Evolutionary conservation across 2,888 invertebrate species (phyloP).

Genomic region (Hartigia nigra): DNA sequence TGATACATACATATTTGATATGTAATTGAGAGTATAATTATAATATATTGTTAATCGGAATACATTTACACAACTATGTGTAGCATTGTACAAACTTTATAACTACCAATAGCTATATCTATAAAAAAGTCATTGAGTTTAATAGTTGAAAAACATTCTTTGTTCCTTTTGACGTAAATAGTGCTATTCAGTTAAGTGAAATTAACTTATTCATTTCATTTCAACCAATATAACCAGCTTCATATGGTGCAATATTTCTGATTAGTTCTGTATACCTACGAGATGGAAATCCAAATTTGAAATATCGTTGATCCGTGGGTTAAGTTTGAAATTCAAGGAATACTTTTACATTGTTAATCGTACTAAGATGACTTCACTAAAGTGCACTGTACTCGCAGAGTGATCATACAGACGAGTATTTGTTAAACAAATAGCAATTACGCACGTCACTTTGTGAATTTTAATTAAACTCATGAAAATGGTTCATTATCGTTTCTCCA

Average conservation of each 20-base stretch:
- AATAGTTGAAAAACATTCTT: neutral
- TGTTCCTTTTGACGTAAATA: neutral
- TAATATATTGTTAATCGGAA: neutral
- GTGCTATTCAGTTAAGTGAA: neutral
- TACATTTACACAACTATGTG: neutral
- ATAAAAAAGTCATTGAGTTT: neutral
- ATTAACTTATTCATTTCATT: neutral
- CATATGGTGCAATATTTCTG: neutral
- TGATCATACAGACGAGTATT: neutral
- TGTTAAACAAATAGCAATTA: neutral
- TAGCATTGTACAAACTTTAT: neutral
- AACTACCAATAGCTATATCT: neutral
- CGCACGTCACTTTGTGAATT: neutral
- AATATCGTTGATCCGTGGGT: neutral
- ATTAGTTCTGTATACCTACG: neutral
- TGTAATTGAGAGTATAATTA: neutral
- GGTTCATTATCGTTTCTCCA: neutral
- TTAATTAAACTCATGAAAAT: neutral
- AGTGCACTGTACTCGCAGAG: neutral
- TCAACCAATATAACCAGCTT: neutral
- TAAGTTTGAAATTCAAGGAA: neutral
- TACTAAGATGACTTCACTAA: neutral
- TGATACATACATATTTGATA: neutral
- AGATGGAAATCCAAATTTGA: neutral
- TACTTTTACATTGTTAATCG: neutral